Percentiles rank a stretch among this genome's conserved stretches.
Conservation (phyloP, 2,888 invertebrate species). For the Drosophila hamatofila region DNA sequence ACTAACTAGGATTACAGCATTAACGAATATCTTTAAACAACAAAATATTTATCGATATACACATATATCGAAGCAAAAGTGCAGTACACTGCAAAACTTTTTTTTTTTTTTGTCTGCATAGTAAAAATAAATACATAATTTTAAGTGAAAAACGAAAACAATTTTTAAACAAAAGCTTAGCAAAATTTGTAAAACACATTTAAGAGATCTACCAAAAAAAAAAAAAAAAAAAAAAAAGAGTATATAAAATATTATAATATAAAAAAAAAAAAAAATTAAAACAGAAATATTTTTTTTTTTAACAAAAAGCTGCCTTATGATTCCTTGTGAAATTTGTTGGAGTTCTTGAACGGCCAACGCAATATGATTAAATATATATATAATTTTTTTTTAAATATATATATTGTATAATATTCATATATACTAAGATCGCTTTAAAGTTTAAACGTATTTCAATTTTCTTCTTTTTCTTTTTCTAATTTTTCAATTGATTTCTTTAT, state of each 20-base stretch:
- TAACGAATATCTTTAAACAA: conserved; percentile 22
- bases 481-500: conserved; percentile 29
- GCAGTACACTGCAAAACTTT: conserved; percentile 46
- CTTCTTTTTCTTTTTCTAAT: conserved; percentile 26
- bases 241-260: conserved; percentile 8
- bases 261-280: neutral
- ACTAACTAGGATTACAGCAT: conserved; percentile 52
- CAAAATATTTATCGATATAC: conserved; percentile 19
- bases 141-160: conserved; percentile 34
- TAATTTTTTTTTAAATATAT: neutral
- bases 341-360: conserved; percentile 47
- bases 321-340: conserved; percentile 82
- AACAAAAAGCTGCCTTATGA: conserved; percentile 82
- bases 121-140: conserved; percentile 49
- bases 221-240: conserved; percentile 12
- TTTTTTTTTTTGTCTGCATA: conserved; percentile 61
- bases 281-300: conserved; percentile 9
- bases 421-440: conserved; percentile 62
- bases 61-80: conserved; percentile 31
- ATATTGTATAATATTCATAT: conserved; percentile 32
- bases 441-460: conserved; percentile 58
- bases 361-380: conserved; percentile 30
- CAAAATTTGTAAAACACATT: conserved; percentile 66
- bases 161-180: conserved; percentile 51
- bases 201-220: conserved; percentile 54